phyloP scores from a whole-genome alignment of 2,888 invertebrate genomes.

The Drosophila paranaensis region DNA sequence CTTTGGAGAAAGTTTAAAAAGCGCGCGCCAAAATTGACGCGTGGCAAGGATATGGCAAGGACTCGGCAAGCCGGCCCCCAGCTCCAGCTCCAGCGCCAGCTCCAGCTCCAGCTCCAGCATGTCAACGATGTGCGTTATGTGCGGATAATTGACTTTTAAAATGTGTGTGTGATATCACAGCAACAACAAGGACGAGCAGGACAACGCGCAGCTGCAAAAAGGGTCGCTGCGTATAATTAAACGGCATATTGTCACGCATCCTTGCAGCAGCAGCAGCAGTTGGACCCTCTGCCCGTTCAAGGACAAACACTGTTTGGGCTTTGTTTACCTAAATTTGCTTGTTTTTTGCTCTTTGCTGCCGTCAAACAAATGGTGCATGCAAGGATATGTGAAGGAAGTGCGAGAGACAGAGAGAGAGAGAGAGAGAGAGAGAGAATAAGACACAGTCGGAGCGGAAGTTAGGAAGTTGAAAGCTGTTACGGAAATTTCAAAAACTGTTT shows the following conservation, averaged over 20 bases:
- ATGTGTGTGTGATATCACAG: slow-evolving; percentile 77
- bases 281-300: slow-evolving; percentile 28
- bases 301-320: slow-evolving; percentile 34
- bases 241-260: slow-evolving; percentile 78
- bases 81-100: slow-evolving; percentile 3
- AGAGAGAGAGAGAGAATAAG: too few relatives aligned
- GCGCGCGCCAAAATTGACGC: slow-evolving; percentile 75
- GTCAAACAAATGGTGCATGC: slow-evolving; percentile 29
- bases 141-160: slow-evolving; percentile 81
- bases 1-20: slow-evolving; percentile 65
- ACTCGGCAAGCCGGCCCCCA: slow-evolving; percentile 8
- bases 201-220: slow-evolving; percentile 31
- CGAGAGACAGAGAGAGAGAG: background rate
- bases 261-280: slow-evolving; percentile 45
- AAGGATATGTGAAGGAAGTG: slow-evolving; percentile 10
- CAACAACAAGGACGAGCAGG: slow-evolving; percentile 58
- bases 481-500: slow-evolving; percentile 9
- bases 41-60: slow-evolving; percentile 56
- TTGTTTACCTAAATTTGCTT: slow-evolving; percentile 47
- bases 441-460: too few relatives aligned
- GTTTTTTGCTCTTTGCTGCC: slow-evolving; percentile 21
- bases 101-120: slow-evolving; percentile 6
- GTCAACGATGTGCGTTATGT: slow-evolving; percentile 77
- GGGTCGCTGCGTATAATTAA: slow-evolving; percentile 77
- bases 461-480: background rate